These are phyloP conservation scores for Andrena chrysosceles DNA, from an alignment of 2,888 invertebrate genomes.

Conservation along the genomic window DNA sequence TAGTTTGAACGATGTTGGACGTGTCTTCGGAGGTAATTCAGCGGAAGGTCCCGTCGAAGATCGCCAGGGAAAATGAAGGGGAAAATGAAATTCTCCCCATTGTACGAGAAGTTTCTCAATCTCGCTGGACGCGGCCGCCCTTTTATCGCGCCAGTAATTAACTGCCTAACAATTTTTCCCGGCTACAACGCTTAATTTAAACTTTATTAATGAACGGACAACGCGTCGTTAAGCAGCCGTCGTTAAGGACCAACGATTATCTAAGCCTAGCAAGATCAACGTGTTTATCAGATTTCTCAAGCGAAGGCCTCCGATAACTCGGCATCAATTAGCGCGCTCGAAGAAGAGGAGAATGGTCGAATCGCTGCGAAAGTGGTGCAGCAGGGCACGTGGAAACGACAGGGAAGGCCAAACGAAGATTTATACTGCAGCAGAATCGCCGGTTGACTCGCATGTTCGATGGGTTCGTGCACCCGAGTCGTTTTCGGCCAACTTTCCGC, in stretches of 20 bases:
- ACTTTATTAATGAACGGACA: conserved; percentile 72
- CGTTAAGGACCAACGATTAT: conserved; percentile 36
- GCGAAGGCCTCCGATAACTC: not conserved
- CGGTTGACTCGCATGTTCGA: not conserved
- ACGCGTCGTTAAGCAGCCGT: conserved; percentile 45
- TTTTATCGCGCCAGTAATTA: conserved; percentile 63
- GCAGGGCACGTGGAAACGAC: conserved; percentile 24
- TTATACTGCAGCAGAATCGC: conserved; percentile 38
- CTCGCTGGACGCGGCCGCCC: conserved; percentile 44
- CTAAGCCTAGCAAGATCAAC: conserved; percentile 32
- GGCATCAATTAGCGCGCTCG: no score
- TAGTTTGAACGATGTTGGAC: conserved; percentile 18
- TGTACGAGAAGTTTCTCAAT: conserved; percentile 63
- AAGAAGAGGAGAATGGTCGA: not conserved
- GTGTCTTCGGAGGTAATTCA: conserved; percentile 19
- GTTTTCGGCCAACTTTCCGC: not conserved
- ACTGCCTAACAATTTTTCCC: conserved; percentile 65
- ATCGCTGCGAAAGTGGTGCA: conserved; percentile 3
- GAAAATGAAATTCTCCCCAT: conserved; percentile 54
- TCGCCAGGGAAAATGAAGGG: conserved; percentile 33
- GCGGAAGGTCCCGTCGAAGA: conserved; percentile 30
- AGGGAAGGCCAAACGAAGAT: conserved; percentile 49
- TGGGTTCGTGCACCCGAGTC: not conserved
- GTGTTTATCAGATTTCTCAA: conserved; percentile 27
- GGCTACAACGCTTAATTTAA: conserved; percentile 66